Base-by-base conservation (phyloP, 1,140 invertebrate genomes). In the Zaprionus lachaisei region DNA sequence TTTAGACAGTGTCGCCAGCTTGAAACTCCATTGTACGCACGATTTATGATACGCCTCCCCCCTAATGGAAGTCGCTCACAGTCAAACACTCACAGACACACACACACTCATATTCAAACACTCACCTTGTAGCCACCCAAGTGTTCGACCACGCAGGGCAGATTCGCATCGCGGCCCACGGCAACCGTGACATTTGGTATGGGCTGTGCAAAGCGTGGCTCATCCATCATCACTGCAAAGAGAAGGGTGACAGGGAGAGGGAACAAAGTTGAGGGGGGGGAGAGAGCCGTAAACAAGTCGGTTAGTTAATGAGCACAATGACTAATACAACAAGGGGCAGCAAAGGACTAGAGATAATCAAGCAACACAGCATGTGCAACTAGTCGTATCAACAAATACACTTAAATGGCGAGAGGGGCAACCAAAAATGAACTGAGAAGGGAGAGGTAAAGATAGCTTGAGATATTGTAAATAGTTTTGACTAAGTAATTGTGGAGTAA, bases 101-200 rank as follows among this genome's bases (percentile, higher is more conserved):
- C 47, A 55, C 14, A 7, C 22, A 44, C 22, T 22, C n/a, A 38
- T 34, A 1, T 15, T 41, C 28, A 11, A n/a, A 31, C 64, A 79
- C 93, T 94, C 94, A 98, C 97, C 96, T 97, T 97, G 91, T 97
- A 97, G 72, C 94, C 95, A 77, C 97, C 97, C 66, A 98, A 95
- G 91, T 98, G 97, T 87, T 98, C 96, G 41, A 98, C 96, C 60
- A 98, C 96, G 85, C 97, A 98, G 12, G 97, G 97, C 79, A 98
- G 93, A 86, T 95, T 97, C 49, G 97, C 97, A 92, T 98, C 97
- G 84, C 97, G 94, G 68, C 97, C 97, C 24, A 98, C 94, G 51
- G 97, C 96, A 56, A 98, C 97, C 4, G 97, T 98, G 71, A 97
- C 96, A 93, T 98, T 98, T 62, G 96, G 96, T 86, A 98, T 97